These are phyloP conservation scores for Cantharis lateralis DNA, from an alignment of 2,888 invertebrate species.

Conservation along the genomic window DNA sequence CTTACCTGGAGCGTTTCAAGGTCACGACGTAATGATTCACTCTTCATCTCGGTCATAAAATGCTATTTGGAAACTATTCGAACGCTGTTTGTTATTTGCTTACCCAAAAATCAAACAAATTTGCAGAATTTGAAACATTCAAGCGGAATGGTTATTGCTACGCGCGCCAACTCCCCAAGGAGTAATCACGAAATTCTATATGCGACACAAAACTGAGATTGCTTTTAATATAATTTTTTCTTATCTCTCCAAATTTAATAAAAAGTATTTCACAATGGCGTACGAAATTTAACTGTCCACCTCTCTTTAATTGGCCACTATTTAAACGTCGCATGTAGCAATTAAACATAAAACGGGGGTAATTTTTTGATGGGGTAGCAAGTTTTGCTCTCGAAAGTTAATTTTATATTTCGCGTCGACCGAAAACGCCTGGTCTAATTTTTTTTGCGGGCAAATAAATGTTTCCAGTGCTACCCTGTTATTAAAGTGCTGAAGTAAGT, in stretches of 20 bases:
- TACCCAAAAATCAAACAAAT: background rate
- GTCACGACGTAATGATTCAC: slow-evolving; percentile 1
- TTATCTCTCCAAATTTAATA: background rate
- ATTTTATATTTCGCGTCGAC: background rate
- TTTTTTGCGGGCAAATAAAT: background rate
- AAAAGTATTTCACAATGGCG: background rate
- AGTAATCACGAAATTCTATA: background rate
- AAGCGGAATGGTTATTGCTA: background rate
- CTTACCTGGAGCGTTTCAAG: background rate
- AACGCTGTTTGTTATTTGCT: background rate
- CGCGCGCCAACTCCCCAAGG: background rate
- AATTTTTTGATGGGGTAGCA: background rate
- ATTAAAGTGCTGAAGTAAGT: background rate
- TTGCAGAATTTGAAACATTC: background rate
- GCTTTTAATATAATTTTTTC: background rate
- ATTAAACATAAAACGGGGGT: background rate
- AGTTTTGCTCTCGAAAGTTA: background rate
- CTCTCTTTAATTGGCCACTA: background rate
- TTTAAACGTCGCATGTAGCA: background rate
- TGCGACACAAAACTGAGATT: background rate
- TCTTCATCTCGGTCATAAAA: background rate
- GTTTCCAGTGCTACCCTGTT: background rate
- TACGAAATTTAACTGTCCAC: background rate
- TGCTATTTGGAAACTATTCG: background rate
- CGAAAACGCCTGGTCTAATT: background rate